These are phyloP conservation scores for Bovichtus diacanthus DNA, from an alignment of 2,797 vertebrate species.

Conservation along the genomic window DNA sequence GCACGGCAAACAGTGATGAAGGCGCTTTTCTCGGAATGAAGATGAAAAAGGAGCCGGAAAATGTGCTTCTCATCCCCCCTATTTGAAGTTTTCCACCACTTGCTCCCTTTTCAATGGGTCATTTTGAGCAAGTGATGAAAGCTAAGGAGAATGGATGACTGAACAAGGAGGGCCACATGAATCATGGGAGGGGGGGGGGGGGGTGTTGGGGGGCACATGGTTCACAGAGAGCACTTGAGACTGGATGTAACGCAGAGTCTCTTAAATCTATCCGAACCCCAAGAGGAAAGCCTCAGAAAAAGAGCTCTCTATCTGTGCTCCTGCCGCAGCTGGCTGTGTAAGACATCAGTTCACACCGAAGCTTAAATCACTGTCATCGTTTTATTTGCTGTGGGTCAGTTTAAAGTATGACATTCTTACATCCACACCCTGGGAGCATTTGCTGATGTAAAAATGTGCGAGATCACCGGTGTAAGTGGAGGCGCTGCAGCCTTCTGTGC, in stretches of 20 bases:
- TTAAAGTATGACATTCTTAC: constrained; percentile 32
- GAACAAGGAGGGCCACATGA: constrained; percentile 69
- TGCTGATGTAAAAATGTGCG: constrained; percentile 20
- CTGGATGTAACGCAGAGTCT: constrained; percentile 68
- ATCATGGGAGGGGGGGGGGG: constrained; percentile 45
- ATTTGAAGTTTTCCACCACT: constrained; percentile 84
- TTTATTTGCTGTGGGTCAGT: constrained; percentile 50
- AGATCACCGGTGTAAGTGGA: constrained; percentile 4
- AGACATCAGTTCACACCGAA: constrained; percentile 58
- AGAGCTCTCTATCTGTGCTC: constrained; percentile 71
- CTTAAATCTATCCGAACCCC: constrained; percentile 67
- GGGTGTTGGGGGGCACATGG: constrained; percentile 44
- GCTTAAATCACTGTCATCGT: constrained; percentile 59
- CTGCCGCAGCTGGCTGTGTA: constrained; percentile 70
- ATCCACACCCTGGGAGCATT: constrained; percentile 19
- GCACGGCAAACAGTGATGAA: constrained; percentile 73
- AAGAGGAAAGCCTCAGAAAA: constrained; percentile 59
- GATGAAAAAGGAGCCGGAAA: constrained; percentile 80
- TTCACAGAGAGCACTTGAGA: constrained; percentile 67
- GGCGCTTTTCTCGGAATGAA: constrained; percentile 74
- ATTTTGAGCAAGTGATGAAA: constrained; percentile 89
- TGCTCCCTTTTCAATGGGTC: constrained; percentile 82
- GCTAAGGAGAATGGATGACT: constrained; percentile 55
- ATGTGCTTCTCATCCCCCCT: constrained; percentile 83
- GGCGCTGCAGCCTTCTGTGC: background rate